Percentiles rank a stretch among this genome's conserved stretches.
phyloP scores from a whole-genome alignment of 2,888 invertebrate species.

The Crossocerus cetratus region DNA sequence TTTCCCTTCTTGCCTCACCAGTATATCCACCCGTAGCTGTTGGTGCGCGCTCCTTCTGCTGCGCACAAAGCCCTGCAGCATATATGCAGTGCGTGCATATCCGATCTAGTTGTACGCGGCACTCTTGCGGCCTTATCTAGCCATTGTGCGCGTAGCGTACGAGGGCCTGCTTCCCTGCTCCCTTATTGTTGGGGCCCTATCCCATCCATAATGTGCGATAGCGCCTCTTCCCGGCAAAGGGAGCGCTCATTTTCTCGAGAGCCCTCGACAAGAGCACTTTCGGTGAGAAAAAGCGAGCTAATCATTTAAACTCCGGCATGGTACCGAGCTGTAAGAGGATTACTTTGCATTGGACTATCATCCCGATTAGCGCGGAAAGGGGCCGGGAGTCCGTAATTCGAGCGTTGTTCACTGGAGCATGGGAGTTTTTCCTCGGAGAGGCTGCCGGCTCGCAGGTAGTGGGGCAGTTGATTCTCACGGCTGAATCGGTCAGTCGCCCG shows the following conservation, averaged over 20 bases:
- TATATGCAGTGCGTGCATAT: conserved; percentile 6
- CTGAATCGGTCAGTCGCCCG: not conserved
- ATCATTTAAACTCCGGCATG: too few species aligned
- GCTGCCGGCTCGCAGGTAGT: not conserved
- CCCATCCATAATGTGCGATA: conserved; percentile 40
- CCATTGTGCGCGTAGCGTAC: conserved; percentile 44
- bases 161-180: conserved; percentile 31
- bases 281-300: too few species aligned
- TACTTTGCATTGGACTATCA: too few species aligned
- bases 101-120: conserved; percentile 27
- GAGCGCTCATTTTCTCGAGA: too few species aligned
- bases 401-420: not conserved
- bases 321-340: too few species aligned
- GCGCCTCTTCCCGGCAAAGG: not conserved
- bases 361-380: too few species aligned
- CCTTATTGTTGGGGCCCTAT: conserved; percentile 40
- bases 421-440: not conserved
- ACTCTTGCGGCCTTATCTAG: conserved; percentile 52
- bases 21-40: conserved; percentile 32
- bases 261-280: too few species aligned
- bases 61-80: conserved; percentile 31
- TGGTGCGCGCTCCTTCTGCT: conserved; percentile 17
- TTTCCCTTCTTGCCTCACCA: conserved; percentile 56
- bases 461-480: conserved; percentile 15
- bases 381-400: too few species aligned